Conservation (phyloP, 2,797 vertebrate species). For the Alcedo quadribrachys region DNA sequence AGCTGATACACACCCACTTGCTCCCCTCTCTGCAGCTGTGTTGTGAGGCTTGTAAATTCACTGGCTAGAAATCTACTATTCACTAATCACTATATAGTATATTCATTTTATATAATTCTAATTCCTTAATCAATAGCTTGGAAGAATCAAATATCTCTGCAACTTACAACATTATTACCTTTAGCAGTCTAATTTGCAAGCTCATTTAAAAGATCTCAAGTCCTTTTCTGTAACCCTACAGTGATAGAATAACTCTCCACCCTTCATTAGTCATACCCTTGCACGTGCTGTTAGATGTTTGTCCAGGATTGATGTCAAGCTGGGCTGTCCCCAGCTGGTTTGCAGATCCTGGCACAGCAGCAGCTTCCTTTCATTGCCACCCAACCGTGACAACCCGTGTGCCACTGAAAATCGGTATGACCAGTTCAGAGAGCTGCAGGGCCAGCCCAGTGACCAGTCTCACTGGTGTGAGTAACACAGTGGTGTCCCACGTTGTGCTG, state of each 20-base stretch:
- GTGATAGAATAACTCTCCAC: slow-evolving; percentile 8
- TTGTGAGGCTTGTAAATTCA: background rate
- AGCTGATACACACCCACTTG: background rate
- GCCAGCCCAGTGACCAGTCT: background rate
- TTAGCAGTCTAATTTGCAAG: slow-evolving; percentile 37
- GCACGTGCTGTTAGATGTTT: background rate
- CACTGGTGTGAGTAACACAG: fast-evolving
- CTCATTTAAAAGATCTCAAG: slow-evolving; percentile 44
- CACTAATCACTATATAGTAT: background rate
- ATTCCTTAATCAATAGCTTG: slow-evolving; percentile 56
- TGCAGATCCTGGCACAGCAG: background rate
- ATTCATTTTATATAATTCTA: slow-evolving; percentile 29
- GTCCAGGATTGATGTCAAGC: background rate
- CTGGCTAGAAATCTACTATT: background rate
- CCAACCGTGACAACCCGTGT: background rate
- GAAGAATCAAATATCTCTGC: slow-evolving; percentile 15
- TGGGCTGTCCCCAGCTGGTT: background rate
- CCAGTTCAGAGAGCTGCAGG: background rate
- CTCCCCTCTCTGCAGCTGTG: background rate
- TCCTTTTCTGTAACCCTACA: slow-evolving; percentile 15
- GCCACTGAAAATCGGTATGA: fast-evolving
- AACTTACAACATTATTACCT: slow-evolving; percentile 55
- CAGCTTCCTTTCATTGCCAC: background rate
- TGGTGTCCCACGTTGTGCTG: fast-evolving
- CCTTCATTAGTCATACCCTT: background rate